Evolutionary conservation across 2,113 vertebrate species (phyloP).

Genomic region (Apeltes quadracus): DNA sequence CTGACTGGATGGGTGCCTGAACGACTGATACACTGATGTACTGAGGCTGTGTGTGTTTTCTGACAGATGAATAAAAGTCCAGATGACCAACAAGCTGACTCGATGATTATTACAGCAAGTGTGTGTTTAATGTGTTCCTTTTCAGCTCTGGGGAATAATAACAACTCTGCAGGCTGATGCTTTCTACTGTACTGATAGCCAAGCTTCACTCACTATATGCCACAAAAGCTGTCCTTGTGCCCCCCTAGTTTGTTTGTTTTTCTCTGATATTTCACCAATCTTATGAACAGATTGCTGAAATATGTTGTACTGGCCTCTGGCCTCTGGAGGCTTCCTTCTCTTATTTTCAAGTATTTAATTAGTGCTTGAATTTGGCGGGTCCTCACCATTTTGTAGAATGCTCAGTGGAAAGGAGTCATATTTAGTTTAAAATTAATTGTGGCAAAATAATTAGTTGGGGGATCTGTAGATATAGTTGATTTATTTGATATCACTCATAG

Average conservation of each 20-base stretch:
- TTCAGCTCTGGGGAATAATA: conserved; percentile 53
- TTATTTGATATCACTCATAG: background rate
- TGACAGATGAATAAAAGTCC: conserved; percentile 70
- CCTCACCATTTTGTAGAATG: background rate
- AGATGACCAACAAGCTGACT: conserved; percentile 47
- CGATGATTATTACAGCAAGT: conserved; percentile 46
- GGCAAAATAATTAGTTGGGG: background rate
- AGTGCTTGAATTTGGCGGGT: background rate
- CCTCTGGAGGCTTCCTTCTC: background rate
- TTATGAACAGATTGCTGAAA: conserved; percentile 38
- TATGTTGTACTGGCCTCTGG: conserved; percentile 3
- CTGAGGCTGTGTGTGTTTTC: conserved; percentile 50
- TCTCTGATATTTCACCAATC: conserved; percentile 29
- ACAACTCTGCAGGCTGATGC: conserved; percentile 39
- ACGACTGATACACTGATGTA: conserved; percentile 22
- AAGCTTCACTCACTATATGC: conserved; percentile 27
- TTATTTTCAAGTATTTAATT: background rate
- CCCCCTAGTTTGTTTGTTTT: conserved; percentile 25
- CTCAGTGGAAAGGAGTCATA: background rate
- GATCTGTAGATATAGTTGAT: background rate
- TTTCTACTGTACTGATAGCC: conserved; percentile 36
- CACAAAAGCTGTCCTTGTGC: conserved; percentile 38
- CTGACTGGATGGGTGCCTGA: conserved; percentile 50
- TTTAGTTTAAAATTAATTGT: background rate
- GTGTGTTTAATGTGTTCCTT: conserved; percentile 22